phyloP scores from a whole-genome alignment of 2,113 vertebrate species.

The Elanoides forficatus region DNA sequence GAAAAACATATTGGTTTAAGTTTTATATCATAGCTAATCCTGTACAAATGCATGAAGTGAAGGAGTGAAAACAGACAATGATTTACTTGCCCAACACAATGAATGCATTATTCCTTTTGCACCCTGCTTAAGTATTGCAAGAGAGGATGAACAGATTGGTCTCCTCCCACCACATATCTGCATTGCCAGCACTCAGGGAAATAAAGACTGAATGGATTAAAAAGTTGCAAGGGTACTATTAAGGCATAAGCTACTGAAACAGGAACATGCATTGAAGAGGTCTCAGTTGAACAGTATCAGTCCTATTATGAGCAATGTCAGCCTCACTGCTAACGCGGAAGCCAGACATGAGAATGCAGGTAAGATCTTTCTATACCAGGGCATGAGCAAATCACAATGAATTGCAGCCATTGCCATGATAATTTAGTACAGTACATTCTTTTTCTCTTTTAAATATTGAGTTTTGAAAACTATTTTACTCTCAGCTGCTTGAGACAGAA shows the following conservation, averaged over 20 bases:
- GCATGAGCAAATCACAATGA: background rate
- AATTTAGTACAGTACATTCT: background rate
- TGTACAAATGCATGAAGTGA: background rate
- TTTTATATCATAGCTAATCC: background rate
- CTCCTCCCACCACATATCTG: conserved; percentile 50
- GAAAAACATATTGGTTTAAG: background rate
- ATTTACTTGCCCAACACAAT: background rate
- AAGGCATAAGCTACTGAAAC: conserved; percentile 2
- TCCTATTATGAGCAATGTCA: conserved; percentile 13
- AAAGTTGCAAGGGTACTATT: conserved; percentile 33
- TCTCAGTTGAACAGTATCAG: background rate
- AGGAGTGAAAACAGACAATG: background rate
- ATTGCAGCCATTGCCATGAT: background rate
- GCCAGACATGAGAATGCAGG: conserved; percentile 18
- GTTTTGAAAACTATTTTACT: background rate
- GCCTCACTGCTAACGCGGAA: background rate
- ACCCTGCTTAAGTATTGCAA: background rate
- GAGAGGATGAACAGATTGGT: conserved; percentile 52
- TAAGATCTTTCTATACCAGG: conserved; percentile 28
- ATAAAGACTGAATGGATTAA: conserved; percentile 32
- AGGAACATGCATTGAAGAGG: background rate
- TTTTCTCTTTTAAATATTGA: background rate
- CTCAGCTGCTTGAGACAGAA: background rate
- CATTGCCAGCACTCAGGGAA: conserved; percentile 26
- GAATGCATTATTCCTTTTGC: background rate